Conservation (phyloP, 2,797 vertebrate species). For the Danio jaintianensis region DNA sequence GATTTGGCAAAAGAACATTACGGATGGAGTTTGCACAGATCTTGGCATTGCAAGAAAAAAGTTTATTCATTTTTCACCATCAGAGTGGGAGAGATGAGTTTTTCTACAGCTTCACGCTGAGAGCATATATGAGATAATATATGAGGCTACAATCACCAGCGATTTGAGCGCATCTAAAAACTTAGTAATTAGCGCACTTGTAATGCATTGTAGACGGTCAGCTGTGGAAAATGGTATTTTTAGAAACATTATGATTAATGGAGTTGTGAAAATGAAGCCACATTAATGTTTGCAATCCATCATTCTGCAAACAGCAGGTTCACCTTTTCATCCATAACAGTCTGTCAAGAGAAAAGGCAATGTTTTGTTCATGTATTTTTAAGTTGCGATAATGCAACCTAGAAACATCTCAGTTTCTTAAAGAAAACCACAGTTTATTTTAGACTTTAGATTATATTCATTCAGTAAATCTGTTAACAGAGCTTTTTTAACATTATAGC, state of each 20-base stretch:
- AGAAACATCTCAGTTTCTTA: too few species aligned
- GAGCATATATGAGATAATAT: constrained; percentile 1
- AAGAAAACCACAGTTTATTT: too few species aligned
- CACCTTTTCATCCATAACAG: background rate
- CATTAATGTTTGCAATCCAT: constrained; percentile 38
- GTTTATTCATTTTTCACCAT: constrained; percentile 40
- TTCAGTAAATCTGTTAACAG: too few species aligned
- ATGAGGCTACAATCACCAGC: constrained; percentile 19
- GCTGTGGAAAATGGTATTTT: constrained; percentile 10
- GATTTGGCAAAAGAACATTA: constrained; percentile 16
- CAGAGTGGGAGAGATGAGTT: constrained; percentile 1
- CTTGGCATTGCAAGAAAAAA: constrained; percentile 36
- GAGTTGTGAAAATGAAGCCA: constrained; percentile 24
- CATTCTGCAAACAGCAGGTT: constrained; percentile 13
- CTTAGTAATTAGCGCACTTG: background rate
- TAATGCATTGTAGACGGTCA: constrained; percentile 26
- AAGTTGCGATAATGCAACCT: background rate
- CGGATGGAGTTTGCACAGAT: constrained; percentile 24
- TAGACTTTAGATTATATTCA: too few species aligned
- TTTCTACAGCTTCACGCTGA: background rate
- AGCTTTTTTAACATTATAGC: too few species aligned
- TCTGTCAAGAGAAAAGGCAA: background rate
- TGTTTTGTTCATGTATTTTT: background rate
- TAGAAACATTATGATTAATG: constrained; percentile 34
- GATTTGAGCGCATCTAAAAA: background rate